Conservation (phyloP, 1,140 invertebrate genomes). For the Cydia strobilella region DNA sequence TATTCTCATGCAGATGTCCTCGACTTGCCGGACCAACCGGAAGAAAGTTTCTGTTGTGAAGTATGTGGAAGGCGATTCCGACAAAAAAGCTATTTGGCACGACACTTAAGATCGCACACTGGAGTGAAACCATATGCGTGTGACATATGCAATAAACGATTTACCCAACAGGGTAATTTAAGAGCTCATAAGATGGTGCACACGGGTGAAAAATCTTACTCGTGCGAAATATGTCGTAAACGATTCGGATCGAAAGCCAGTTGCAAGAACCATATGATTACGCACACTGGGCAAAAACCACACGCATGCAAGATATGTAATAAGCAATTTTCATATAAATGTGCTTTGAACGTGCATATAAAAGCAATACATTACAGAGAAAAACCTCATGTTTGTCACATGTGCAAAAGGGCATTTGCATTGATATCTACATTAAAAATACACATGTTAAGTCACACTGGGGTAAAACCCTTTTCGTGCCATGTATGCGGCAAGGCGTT, state of each 20-base stretch:
- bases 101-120: neutral
- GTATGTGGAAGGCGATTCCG: slow-evolving; percentile 7
- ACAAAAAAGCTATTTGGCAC: slow-evolving; percentile 4
- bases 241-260: slow-evolving; percentile 4
- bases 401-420: slow-evolving; percentile 16
- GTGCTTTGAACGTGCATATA: slow-evolving; percentile 4
- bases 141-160: neutral
- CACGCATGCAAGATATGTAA: slow-evolving; percentile 13
- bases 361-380: slow-evolving; percentile 10
- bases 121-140: slow-evolving; percentile 5
- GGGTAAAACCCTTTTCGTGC: neutral
- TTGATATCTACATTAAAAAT: slow-evolving; percentile 13
- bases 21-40: neutral
- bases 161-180: neutral
- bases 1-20: slow-evolving; percentile 7
- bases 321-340: slow-evolving; percentile 14
- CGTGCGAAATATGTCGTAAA: neutral
- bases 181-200: neutral
- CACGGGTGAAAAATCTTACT: slow-evolving; percentile 5
- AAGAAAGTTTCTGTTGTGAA: slow-evolving; percentile 13
- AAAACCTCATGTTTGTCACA: slow-evolving; percentile 9
- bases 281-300: slow-evolving; percentile 7
- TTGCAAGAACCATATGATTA: slow-evolving; percentile 16
- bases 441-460: neutral
- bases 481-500: slow-evolving; percentile 14